phyloP scores from a whole-genome alignment of 2,797 vertebrate species.

The Serranus cabrilla region DNA sequence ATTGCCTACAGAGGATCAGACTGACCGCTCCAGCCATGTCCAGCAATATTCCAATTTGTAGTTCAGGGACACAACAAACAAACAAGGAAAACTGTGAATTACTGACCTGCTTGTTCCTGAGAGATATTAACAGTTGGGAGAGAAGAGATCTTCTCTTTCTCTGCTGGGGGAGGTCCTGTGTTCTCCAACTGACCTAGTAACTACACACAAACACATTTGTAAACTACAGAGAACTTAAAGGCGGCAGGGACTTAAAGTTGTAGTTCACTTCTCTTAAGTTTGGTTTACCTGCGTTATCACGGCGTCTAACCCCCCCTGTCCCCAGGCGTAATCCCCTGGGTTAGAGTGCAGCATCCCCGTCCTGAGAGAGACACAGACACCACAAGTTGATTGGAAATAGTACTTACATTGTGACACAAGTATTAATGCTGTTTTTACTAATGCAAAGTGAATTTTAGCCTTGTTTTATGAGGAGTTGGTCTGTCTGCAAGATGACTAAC shows the following conservation, averaged over 20 bases:
- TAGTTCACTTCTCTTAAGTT: background rate
- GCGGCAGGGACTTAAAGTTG: background rate
- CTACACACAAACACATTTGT: conserved; percentile 69
- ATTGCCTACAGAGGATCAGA: background rate
- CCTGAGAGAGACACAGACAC: conserved; percentile 81
- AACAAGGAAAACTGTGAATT: background rate
- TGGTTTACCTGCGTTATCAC: conserved; percentile 95
- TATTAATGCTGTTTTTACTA: too few relatives aligned
- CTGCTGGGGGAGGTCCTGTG: conserved; percentile 95
- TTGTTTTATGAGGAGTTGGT: too few relatives aligned
- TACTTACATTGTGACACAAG: background rate
- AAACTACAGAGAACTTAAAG: conserved; percentile 4
- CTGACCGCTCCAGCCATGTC: background rate
- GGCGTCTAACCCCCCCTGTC: conserved; percentile 96
- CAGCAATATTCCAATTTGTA: background rate
- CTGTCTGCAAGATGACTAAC: too few relatives aligned
- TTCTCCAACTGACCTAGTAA: conserved; percentile 96
- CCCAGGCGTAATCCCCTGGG: conserved; percentile 98
- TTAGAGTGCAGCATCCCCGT: conserved; percentile 98
- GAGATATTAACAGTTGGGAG: conserved; percentile 95
- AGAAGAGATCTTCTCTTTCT: conserved; percentile 95
- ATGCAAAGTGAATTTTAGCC: too few relatives aligned
- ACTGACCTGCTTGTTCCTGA: conserved; percentile 93
- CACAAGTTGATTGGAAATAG: conserved; percentile 9
- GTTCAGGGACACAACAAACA: background rate